Base-by-base conservation (phyloP, 2,797 vertebrate species). In the Sebastes elongatus region DNA sequence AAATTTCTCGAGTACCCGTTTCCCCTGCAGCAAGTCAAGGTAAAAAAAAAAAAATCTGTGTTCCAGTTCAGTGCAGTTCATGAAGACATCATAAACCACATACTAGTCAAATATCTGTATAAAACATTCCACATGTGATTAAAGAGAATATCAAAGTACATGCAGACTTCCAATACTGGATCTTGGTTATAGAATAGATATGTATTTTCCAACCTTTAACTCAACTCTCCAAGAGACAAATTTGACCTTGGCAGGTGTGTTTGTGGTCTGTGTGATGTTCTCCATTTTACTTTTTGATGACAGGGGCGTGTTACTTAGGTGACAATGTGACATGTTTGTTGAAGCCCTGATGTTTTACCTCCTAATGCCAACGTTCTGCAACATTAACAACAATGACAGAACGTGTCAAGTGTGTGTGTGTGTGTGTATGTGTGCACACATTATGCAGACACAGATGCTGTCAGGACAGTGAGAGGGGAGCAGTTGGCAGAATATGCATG, bases 401-500 rank as follows among this genome's bases (percentile, higher is more conserved):
- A 61, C 2, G 4, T 11, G 18, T 20, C 20, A 10, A 20, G 67
- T 55, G 28, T 70, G 30, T 56, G 65, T 23, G 65, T 23, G 23
- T 53, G 14, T 42, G 23, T 60, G 14, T 25, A n/a, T 56, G 53
- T 38, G 32, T 35, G 30, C 11, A 52, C 2, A 5, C 14, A 69
- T 64, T 79, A 74, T 70, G 60, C 78, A 85, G 46, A 75, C 76
- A 86, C 71, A 81, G 71, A 80, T 71, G 85, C 83, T 85, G 77
- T 83, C 76, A 81, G 76, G 68, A 77, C 55, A 70, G 65, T 27
- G 81, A 80, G 71, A 60, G 68, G 33, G 71, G 56, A 79, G 85
- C 81, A 73, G 74, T 78, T 86, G 74, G 76, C 76, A 80, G 55
- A 86, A 89, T 78, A 78, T 75, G 35, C 88, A 85, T 38, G 60